Evolutionary conservation across 2,888 invertebrate species (phyloP).

Genomic region (Brenthis hecate): DNA sequence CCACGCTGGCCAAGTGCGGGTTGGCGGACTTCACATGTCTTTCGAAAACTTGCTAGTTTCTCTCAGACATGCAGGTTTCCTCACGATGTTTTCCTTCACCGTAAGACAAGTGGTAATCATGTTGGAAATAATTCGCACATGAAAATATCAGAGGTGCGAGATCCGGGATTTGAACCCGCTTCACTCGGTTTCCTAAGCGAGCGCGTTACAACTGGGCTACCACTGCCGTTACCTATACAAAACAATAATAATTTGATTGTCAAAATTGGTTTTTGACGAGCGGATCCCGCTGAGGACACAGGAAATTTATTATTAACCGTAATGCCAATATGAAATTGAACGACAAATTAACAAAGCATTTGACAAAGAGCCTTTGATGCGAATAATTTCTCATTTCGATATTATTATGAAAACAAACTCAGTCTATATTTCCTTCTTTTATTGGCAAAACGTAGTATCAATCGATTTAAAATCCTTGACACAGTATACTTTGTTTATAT

Average conservation of each 20-base stretch:
- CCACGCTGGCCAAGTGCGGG: no score
- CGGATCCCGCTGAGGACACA: slow-evolving; percentile 4
- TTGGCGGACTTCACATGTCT: no score
- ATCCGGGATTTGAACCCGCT: no score
- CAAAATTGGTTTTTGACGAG: slow-evolving; percentile 7
- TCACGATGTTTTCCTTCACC: no score
- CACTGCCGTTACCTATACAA: background rate
- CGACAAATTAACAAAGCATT: slow-evolving; percentile 23
- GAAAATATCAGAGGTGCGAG: no score
- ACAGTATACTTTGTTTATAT: background rate
- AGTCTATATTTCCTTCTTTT: slow-evolving; percentile 6
- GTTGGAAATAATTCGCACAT: no score
- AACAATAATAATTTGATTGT: slow-evolving; percentile 12
- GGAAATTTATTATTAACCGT: slow-evolving; percentile 23
- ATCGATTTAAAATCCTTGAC: background rate
- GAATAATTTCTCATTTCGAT: slow-evolving; percentile 32
- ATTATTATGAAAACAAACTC: slow-evolving; percentile 26
- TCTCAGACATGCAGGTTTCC: no score
- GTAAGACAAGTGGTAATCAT: no score
- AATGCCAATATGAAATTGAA: slow-evolving; percentile 19
- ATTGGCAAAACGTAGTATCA: background rate
- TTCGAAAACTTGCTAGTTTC: no score
- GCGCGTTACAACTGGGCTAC: no score
- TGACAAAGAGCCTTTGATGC: slow-evolving; percentile 29
- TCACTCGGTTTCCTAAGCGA: no score